Base-by-base conservation (phyloP, 2,888 invertebrate genomes). In the Hirtodrosophila duncani region DNA sequence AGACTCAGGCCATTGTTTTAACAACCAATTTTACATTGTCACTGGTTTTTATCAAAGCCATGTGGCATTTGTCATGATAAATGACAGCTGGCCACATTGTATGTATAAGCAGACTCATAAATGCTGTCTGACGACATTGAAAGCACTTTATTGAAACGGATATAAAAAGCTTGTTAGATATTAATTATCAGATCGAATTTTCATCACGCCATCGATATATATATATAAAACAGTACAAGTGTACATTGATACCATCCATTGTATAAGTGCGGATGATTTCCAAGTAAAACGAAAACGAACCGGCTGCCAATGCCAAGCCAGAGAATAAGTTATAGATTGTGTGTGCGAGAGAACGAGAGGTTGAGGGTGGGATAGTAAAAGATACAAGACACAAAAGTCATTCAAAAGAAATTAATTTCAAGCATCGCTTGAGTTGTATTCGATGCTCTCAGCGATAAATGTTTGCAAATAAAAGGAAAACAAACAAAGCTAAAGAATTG, bases 101-200 rank as follows among this genome's bases (percentile, higher is more conserved):
- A n/a, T n/a, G n/a, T n/a, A n/a, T n/a, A n/a, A n/a, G n/a, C n/a
- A n/a, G n/a, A n/a, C n/a, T n/a, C n/a, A n/a, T n/a, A n/a, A n/a
- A n/a, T 38, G 52, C 9, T 17, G n/a, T 6, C n/a, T n/a, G 16
- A 13, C 56, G 68, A 49, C 77, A 79, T 67, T 72, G 65, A 71
- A 64, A 56, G 44, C 46, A 61, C 38, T 70, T 64, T 42, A 70
- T 67, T 74, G 61, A 39, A 75, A 72, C 59, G 60, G 58, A 67
- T 67, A 53, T 65, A 63, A n/a, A n/a, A n/a, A 56, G 69, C 53
- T 59, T 77, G 81, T 72, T 78, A 61, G 63, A 63, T 78, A 67
- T 81, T 81, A 75, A 75, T 81, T 69, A 69, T 69, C 74, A 64
- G 42, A 72, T 60, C 69, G 58, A 80, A 74, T 80, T 78, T 72